Evolutionary conservation across 2,113 vertebrate genomes (phyloP).

Genomic region (Cheirogaleus medius): DNA sequence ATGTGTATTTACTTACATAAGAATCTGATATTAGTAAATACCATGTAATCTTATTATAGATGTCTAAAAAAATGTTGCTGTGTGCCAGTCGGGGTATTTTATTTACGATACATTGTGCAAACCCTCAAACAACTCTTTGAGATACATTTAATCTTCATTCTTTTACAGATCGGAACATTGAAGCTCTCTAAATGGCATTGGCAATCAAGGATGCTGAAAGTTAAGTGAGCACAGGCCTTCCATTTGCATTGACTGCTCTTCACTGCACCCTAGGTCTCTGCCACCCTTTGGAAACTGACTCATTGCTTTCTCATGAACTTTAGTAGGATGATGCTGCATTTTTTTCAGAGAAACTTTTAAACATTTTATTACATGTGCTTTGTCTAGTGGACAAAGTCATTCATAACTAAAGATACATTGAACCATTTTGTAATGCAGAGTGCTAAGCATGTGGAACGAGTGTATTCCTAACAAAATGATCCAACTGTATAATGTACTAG

Average conservation of each 20-base stretch:
- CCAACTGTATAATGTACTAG: background rate
- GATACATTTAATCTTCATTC: background rate
- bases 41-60: background rate
- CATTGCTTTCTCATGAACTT: background rate
- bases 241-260: fast-evolving
- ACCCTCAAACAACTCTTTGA: background rate
- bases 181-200: fast-evolving
- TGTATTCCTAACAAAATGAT: background rate
- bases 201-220: fast-evolving
- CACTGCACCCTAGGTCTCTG: fast-evolving
- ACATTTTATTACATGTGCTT: background rate
- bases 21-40: background rate
- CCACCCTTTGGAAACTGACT: background rate
- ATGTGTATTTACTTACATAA: background rate
- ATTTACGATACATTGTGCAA: background rate
- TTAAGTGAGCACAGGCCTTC: fast-evolving
- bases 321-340: background rate
- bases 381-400: background rate
- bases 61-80: background rate
- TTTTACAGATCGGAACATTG: background rate
- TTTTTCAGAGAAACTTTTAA: background rate
- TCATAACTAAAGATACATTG: background rate
- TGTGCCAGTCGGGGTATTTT: background rate
- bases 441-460: background rate
- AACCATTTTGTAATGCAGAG: background rate